Percentiles rank a stretch among this genome's conserved stretches.
phyloP scores from a whole-genome alignment of 2,797 vertebrate genomes.

The Threskiornis aethiopicus region DNA sequence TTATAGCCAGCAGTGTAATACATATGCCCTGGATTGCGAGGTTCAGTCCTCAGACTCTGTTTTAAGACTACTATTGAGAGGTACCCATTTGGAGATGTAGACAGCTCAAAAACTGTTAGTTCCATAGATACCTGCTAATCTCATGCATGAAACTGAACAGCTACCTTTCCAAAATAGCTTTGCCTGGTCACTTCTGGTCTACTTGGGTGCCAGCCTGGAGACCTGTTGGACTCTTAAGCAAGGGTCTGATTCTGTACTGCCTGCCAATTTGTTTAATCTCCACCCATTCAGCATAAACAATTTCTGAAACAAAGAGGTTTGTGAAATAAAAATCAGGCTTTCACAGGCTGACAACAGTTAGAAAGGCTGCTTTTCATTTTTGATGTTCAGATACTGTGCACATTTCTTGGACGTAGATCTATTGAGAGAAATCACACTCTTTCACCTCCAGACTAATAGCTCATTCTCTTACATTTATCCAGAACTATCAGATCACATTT shows the following conservation, averaged over 20 bases:
- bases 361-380: background rate
- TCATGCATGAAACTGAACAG: background rate
- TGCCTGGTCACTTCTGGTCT: background rate
- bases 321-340: background rate
- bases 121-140: background rate
- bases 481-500: background rate
- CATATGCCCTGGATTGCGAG: background rate
- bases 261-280: background rate
- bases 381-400: rapidly evolving
- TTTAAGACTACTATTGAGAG: background rate
- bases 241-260: background rate
- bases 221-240: background rate
- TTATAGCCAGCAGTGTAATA: background rate
- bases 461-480: background rate
- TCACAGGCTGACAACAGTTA: background rate
- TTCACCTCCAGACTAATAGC: background rate
- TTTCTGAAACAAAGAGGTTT: background rate
- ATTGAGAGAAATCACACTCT: background rate
- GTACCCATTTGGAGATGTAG: background rate
- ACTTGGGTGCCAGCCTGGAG: background rate
- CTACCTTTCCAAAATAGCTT: background rate
- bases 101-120: too few relatives aligned
- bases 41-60: background rate
- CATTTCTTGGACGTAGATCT: background rate
- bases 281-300: background rate